Evolutionary conservation across 2,113 vertebrate genomes (phyloP).

Genomic region (Dicaeum eximium): DNA sequence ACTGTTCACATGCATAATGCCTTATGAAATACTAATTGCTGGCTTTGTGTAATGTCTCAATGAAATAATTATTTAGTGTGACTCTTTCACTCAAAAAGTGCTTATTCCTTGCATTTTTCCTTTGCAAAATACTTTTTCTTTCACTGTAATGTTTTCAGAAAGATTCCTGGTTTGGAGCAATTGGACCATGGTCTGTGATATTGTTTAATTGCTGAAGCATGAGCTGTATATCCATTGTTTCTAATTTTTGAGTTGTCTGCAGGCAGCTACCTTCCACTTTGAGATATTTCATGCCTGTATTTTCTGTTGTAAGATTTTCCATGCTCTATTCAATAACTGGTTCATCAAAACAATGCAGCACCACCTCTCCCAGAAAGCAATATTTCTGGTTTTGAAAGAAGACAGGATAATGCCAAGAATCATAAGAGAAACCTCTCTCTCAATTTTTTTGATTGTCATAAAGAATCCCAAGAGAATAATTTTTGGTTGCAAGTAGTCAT

Average conservation of each 20-base stretch:
- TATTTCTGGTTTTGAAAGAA: not conserved
- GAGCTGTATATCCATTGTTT: not conserved
- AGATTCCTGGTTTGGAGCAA: constrained; percentile 47
- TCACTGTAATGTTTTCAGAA: constrained; percentile 23
- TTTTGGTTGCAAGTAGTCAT: not conserved
- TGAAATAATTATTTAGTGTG: constrained; percentile 34
- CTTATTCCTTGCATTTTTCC: not conserved
- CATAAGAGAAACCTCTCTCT: not conserved
- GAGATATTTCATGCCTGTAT: not conserved
- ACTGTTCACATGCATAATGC: not conserved
- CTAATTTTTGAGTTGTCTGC: not conserved
- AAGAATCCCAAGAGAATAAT: not conserved
- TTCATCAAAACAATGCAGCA: not conserved
- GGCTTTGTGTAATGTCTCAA: constrained; percentile 5
- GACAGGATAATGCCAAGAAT: not conserved
- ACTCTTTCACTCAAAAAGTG: constrained; percentile 1
- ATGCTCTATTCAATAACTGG: not conserved
- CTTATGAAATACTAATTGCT: constrained; percentile 55
- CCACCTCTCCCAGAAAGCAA: not conserved
- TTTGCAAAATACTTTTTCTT: not conserved
- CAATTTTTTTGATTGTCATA: not conserved
- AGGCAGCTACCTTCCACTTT: not conserved
- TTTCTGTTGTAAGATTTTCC: not conserved
- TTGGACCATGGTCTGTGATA: not conserved
- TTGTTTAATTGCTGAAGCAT: not conserved